Percentiles rank a stretch among this genome's conserved stretches.
Conservation (phyloP, 1,140 invertebrate genomes). For the Parasteatoda tepidariorum region DNA sequence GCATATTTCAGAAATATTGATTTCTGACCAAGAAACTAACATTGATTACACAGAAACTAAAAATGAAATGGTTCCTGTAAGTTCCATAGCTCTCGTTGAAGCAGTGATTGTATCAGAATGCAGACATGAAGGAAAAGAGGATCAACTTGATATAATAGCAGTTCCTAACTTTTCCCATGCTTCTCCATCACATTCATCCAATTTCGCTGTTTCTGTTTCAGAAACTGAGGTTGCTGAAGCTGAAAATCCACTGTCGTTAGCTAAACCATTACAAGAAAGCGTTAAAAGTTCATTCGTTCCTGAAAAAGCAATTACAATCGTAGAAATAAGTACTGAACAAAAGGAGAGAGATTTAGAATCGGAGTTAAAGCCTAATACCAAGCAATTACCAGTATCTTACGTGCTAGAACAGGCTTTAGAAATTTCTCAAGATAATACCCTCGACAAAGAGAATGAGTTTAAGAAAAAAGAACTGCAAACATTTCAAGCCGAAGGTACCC, state of each 20-base stretch:
- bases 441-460: constrained; percentile 36
- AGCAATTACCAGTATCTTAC: constrained; percentile 21
- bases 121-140: constrained; percentile 30
- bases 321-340: constrained; percentile 73
- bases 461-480: constrained; percentile 8
- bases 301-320: constrained; percentile 72
- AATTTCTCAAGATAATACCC: constrained; percentile 9
- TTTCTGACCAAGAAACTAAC: constrained; percentile 74
- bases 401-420: constrained; percentile 47
- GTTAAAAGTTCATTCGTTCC: constrained; percentile 68
- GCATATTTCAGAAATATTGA: constrained; percentile 73
- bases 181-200: neutral
- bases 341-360: constrained; percentile 70
- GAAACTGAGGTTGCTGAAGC: constrained; percentile 65
- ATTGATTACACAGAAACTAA: constrained; percentile 62
- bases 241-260: constrained; percentile 71
- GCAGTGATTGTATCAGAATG: constrained; percentile 40
- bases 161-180: constrained; percentile 43
- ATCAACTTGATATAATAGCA: neutral
- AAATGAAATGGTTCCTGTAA: constrained; percentile 71
- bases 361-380: constrained; percentile 34
- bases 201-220: constrained; percentile 46
- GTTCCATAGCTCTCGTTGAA: constrained; percentile 70
- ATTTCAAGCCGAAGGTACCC: constrained; percentile 23
- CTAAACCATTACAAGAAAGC: constrained; percentile 63